Percentiles rank a stretch among this genome's conserved stretches.
Evolutionary conservation across 2,113 vertebrate species (phyloP).

Genomic region (Ornithorhynchus anatinus): DNA sequence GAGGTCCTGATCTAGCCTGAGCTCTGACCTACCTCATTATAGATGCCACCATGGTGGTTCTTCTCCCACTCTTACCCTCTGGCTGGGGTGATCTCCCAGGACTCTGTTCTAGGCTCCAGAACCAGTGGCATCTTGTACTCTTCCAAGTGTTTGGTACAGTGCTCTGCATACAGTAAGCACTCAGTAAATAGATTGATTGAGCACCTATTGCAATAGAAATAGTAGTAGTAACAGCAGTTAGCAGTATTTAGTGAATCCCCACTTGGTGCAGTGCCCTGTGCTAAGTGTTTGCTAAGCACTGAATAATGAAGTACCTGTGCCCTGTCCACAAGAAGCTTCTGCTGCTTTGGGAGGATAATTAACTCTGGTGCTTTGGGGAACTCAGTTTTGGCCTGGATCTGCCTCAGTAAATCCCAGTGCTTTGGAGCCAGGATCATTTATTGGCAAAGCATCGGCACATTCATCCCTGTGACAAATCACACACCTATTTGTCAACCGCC

Average conservation of each 20-base stretch:
- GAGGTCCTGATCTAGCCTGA: conserved; percentile 43
- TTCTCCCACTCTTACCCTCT: background rate
- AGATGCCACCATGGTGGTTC: background rate
- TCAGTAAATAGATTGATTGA: too few species aligned
- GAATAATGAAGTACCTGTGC: conserved; percentile 69
- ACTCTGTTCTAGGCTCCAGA: too few species aligned
- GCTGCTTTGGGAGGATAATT: conserved; percentile 59
- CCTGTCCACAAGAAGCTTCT: conserved; percentile 70
- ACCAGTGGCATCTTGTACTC: too few species aligned
- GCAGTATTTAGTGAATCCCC: too few species aligned
- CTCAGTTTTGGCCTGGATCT: conserved; percentile 54
- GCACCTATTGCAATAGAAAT: too few species aligned
- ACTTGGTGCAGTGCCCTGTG: too few species aligned
- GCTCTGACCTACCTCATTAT: conserved; percentile 27
- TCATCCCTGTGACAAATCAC: conserved; percentile 38
- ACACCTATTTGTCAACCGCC: conserved; percentile 49
- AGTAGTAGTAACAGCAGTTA: too few species aligned
- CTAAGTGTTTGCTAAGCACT: conserved; percentile 70
- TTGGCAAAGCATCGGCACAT: conserved; percentile 41
- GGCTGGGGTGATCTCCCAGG: background rate
- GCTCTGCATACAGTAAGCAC: too few species aligned
- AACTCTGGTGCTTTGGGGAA: conserved; percentile 52
- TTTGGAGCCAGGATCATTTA: conserved; percentile 6
- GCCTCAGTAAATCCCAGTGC: conserved; percentile 51
- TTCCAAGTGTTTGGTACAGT: too few species aligned